Evolutionary conservation across 1,140 invertebrate genomes (phyloP).

Genomic region (Danaus melanippus): DNA sequence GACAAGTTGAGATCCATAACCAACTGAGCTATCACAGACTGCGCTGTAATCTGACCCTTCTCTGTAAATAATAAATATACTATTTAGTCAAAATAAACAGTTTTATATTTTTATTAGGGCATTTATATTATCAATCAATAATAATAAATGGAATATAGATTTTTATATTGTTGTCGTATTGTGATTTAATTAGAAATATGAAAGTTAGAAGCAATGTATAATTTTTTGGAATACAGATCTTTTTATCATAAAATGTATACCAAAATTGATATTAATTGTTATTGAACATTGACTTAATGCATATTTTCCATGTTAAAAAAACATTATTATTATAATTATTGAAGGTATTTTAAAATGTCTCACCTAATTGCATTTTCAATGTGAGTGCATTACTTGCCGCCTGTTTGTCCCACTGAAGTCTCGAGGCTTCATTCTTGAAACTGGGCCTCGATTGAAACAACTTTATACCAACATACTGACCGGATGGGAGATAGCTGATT

Average conservation of each 20-base stretch:
- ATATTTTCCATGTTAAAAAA: too few species aligned
- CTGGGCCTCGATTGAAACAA: conserved; percentile 49
- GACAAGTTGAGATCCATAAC: conserved; percentile 72
- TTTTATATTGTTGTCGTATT: too few species aligned
- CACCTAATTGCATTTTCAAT: conserved; percentile 73
- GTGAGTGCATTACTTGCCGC: conserved; percentile 73
- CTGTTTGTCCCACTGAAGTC: conserved; percentile 75
- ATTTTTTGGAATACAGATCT: too few species aligned
- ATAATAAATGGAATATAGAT: too few species aligned
- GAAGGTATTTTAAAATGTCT: neutral
- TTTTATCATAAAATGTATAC: too few species aligned
- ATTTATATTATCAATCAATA: too few species aligned
- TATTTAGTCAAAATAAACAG: conserved; percentile 3
- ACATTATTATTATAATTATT: too few species aligned
- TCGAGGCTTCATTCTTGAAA: conserved; percentile 64
- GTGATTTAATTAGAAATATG: too few species aligned
- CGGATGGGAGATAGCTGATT: conserved; percentile 72
- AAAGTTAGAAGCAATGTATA: too few species aligned
- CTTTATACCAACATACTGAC: conserved; percentile 75
- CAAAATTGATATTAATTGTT: too few species aligned
- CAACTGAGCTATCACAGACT: conserved; percentile 73
- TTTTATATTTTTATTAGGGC: too few species aligned
- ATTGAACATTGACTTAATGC: too few species aligned
- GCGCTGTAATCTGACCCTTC: conserved; percentile 74
- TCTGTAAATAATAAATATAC: conserved; percentile 50